Percentiles rank a stretch among this genome's conserved stretches.
Evolutionary conservation across 2,888 invertebrate species (phyloP).

Genomic region (Lissonota sp.): DNA sequence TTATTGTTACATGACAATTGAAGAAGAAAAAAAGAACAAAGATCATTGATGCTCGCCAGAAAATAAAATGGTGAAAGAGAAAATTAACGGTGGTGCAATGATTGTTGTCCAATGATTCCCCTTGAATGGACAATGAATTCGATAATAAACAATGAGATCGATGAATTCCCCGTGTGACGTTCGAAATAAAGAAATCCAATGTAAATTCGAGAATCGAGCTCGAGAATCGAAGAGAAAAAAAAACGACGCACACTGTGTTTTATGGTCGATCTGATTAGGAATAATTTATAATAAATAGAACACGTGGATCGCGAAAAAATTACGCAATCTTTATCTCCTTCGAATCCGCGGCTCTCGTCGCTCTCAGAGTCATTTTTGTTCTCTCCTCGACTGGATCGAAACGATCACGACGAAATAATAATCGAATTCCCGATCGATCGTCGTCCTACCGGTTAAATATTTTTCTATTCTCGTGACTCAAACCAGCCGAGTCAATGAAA

Average conservation of each 20-base stretch:
- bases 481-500: not conserved
- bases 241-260: not conserved
- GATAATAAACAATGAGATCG: not conserved
- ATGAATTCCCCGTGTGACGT: constrained; percentile 33
- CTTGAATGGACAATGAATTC: not conserved
- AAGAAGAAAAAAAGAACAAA: not conserved
- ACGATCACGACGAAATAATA: constrained; percentile 41
- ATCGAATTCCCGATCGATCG: too few relatives aligned
- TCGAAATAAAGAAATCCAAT: not conserved
- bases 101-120: not conserved
- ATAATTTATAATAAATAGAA: constrained; percentile 23
- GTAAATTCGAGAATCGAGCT: not conserved
- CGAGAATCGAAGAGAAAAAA: not conserved
- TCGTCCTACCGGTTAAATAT: constrained; percentile 1
- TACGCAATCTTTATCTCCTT: constrained; percentile 34
- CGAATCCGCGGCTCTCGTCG: not conserved
- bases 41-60: too few relatives aligned
- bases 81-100: not conserved
- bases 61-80: constrained; percentile 3
- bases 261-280: constrained; percentile 20
- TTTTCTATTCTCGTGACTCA: constrained; percentile 51
- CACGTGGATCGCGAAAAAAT: constrained; percentile 39
- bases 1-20: constrained; percentile 1
- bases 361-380: constrained; percentile 47
- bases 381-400: constrained; percentile 48